A percentile compares a stretch with the other conserved stretches of the same genome.
These are phyloP conservation scores for Chinchilla lanigera DNA, from an alignment of 2,113 vertebrate species.

Conservation along the genomic window DNA sequence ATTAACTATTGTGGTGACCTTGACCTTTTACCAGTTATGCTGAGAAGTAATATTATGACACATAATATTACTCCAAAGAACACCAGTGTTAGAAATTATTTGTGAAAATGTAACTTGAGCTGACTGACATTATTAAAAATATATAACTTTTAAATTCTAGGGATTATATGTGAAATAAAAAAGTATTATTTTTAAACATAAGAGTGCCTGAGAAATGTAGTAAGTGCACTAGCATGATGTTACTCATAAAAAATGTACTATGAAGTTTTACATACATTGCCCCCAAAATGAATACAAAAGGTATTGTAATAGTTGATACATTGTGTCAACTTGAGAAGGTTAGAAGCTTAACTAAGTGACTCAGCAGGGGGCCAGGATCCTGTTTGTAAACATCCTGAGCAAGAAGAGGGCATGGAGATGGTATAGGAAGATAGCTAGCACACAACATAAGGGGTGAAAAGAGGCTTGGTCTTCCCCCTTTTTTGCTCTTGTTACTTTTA, in stretches of 20 bases:
- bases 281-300: not conserved
- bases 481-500: too few species aligned
- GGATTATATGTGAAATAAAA: not conserved
- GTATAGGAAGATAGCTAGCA: too few species aligned
- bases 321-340: too few species aligned
- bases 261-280: not conserved
- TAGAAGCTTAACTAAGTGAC: too few species aligned
- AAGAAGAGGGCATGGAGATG: too few species aligned
- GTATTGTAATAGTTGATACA: too few species aligned
- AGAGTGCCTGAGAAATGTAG: not conserved
- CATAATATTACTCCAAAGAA: not conserved
- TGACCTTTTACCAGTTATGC: not conserved
- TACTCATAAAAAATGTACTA: constrained; percentile 44
- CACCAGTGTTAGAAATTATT: constrained; percentile 11
- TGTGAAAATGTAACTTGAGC: constrained; percentile 44
- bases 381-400: too few species aligned
- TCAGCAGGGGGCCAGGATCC: too few species aligned
- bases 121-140: constrained; percentile 27
- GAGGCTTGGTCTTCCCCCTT: too few species aligned
- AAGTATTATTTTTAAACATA: not conserved
- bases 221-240: not conserved
- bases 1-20: not conserved
- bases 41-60: constrained; percentile 52
- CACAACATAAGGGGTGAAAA: too few species aligned
- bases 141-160: not conserved